Base-by-base conservation (phyloP, 2,888 invertebrate species). In the Oxytorus armatus region DNA sequence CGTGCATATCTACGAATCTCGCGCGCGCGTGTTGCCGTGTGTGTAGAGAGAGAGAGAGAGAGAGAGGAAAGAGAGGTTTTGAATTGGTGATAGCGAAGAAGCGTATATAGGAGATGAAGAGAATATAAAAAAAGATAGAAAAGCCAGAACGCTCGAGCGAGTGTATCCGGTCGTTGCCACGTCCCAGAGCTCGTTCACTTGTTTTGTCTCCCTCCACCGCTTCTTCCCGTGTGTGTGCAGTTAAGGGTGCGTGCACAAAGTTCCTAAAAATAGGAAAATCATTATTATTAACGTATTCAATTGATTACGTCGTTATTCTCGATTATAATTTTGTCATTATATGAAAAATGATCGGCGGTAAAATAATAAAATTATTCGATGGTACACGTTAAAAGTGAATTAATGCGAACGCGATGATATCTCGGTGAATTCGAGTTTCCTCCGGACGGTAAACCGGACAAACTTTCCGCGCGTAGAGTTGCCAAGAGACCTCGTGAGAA, bases 101-200 rank as follows among this genome's bases (percentile, higher is more conserved):
- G 77, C 75, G 77, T 73, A 79, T 69, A 78, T 82, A 70, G 29
- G 74, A 49, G n/a, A n/a, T n/a, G 68, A 36, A 65, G 73, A 76
- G 53, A 83, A 25, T n/a, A n/a, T n/a, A 59, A 76, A 63, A 47
- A 63, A 80, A 61, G 47, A 23, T 47, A 65, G 72, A 66, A 29
- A 75, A 63, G 74, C 33, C 39, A 75, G 66, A 79, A 78, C 76
- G 77, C 76, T 83, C 80, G 86, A 87, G 86, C 86, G 86, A 89
- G 87, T 85, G 87, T 90, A 90, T 90, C 90, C 90, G 90, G 90
- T 91, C 90, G 90, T 90, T 90, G 90, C 89, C 90, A 89, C 88
- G 88, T 88, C 85, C 75, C 87, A 86, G 87, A 88, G 88, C 89
- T 89, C 88, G 89, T 90, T 90, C 89, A 88, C 88, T 90, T 90